A percentile compares a stretch with the other conserved stretches of the same genome.
phyloP scores from a whole-genome alignment of 2,888 invertebrate species.

The Trissolcus japonicus region DNA sequence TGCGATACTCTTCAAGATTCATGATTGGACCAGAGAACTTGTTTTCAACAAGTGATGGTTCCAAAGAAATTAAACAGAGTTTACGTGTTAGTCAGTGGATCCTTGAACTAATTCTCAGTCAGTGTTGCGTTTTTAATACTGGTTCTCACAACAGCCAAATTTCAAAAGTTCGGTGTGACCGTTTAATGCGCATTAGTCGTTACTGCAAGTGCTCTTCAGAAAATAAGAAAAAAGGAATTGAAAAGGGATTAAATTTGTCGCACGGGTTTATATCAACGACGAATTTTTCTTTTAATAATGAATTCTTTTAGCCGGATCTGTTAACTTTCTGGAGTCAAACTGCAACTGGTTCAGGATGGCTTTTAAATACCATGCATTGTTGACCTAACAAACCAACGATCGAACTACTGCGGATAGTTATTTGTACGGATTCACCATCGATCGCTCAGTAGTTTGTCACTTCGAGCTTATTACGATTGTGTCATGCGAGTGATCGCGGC shows the following conservation, averaged over 20 bases:
- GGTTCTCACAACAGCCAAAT: conserved; percentile 72
- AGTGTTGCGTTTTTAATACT: conserved; percentile 6
- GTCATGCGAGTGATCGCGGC: conserved; percentile 72
- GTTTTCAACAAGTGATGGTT: conserved; percentile 22
- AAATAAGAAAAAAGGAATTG: neutral
- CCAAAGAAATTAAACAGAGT: conserved; percentile 10
- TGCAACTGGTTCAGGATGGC: neutral
- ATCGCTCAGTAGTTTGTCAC: conserved; percentile 70
- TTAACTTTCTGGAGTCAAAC: neutral
- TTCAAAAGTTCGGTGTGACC: conserved; percentile 73
- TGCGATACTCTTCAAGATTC: conserved; percentile 74
- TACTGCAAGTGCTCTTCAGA: conserved; percentile 4
- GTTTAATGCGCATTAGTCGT: conserved; percentile 71
- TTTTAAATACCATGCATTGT: conserved; percentile 59
- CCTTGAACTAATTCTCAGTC: conserved; percentile 1
- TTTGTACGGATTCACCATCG: conserved; percentile 76
- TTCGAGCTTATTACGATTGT: conserved; percentile 74
- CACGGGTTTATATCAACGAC: neutral
- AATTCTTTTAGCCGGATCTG: conserved; percentile 8
- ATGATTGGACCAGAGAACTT: conserved; percentile 63
- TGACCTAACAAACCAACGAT: conserved; percentile 65
- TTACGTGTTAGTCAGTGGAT: conserved; percentile 4
- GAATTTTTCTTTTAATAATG: neutral
- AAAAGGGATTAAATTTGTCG: neutral
- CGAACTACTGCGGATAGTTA: conserved; percentile 59